Percentiles rank a stretch among this genome's conserved stretches.
These are phyloP conservation scores for Anastrepha obliqua DNA, from an alignment of 1,140 invertebrate species.

Conservation along the genomic window DNA sequence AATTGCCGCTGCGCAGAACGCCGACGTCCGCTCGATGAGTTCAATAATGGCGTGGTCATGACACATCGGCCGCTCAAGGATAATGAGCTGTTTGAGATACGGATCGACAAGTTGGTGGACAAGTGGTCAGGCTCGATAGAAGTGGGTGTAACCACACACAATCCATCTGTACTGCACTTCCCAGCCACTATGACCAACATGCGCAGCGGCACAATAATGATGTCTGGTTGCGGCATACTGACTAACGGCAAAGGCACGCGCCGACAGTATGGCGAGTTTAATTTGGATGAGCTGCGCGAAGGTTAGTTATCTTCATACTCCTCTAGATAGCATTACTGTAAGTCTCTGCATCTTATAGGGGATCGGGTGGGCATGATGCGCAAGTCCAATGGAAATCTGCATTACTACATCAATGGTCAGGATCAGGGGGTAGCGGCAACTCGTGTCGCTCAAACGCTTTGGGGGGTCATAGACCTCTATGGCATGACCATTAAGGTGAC, in stretches of 20 bases:
- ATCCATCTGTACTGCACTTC: constrained; percentile 91
- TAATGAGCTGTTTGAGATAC: constrained; percentile 94
- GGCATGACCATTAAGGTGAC: constrained; percentile 97
- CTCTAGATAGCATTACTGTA: not conserved
- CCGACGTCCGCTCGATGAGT: constrained; percentile 91
- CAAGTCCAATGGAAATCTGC: constrained; percentile 87
- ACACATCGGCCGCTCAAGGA: constrained; percentile 89
- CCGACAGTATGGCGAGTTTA: constrained; percentile 94
- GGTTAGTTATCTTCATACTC: constrained; percentile 74
- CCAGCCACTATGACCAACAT: constrained; percentile 98
- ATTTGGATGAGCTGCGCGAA: constrained; percentile 93
- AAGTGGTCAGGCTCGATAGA: constrained; percentile 96
- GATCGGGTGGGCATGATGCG: constrained; percentile 92
- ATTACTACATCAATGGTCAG: constrained; percentile 94
- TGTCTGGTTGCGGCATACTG: constrained; percentile 96
- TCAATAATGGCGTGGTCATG: constrained; percentile 95
- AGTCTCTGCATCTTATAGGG: not conserved
- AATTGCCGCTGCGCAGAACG: constrained; percentile 90
- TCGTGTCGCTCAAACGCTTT: constrained; percentile 85
- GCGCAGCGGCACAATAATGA: constrained; percentile 96
- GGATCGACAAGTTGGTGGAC: constrained; percentile 92
- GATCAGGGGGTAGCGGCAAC: constrained; percentile 93
- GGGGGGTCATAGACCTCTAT: constrained; percentile 96
- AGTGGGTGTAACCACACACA: constrained; percentile 95
- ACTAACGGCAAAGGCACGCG: constrained; percentile 95